Evolutionary conservation across 2,797 vertebrate genomes (phyloP), one percentile per base, ranked within the genome.

Genomic region (Takifugu rubripes): DNA sequence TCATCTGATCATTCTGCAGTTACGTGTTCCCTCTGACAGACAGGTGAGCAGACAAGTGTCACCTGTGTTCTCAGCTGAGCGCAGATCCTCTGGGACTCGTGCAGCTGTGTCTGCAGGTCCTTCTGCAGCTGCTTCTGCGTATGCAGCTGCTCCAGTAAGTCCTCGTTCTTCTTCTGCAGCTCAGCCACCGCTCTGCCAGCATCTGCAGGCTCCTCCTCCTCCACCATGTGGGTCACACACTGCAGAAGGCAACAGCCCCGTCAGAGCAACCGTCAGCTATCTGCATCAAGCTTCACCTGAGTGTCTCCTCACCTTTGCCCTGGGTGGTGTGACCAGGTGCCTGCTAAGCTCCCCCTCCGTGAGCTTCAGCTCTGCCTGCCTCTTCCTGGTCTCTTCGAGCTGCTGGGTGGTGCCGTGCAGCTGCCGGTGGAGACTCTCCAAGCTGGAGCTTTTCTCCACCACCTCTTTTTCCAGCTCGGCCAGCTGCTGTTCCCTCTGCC

Each of bases 101-200:
- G 94, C 25, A 99, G 92, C 83, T 97, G 95, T 36, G 91, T 92
- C 71, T 97, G 93, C 68, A 96, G 92, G 80, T 97, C 95, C 44
- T 92, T 79, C 54, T 97, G 86, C 74, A 93, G 92, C 74, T 94
- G 92, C 52, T 91, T 87, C 87, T 98, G 96, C 71, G 93, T 89
- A 0, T 78, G 85, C 61, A 98, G 91, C 84, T 97, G 95, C 81
- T 98, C 95, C 88, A 95, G 94, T 65, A 98, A 89, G 71, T 90
- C 87, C 51, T 84, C 85, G 79, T 92, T 96, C 75, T 86, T 92
- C 64, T 77, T 69, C 88, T 96, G 93, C 53, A 91, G 84, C 75
- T 96, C 94, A 0, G 79, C 84, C 61, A 96, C 83, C 25, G 92
- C 91, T 64, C 90, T 89, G 78, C 90, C 93, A 2, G 85, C 83